Base-by-base conservation (phyloP, 2,888 invertebrate species). In the Psococerastis gibbosa region DNA sequence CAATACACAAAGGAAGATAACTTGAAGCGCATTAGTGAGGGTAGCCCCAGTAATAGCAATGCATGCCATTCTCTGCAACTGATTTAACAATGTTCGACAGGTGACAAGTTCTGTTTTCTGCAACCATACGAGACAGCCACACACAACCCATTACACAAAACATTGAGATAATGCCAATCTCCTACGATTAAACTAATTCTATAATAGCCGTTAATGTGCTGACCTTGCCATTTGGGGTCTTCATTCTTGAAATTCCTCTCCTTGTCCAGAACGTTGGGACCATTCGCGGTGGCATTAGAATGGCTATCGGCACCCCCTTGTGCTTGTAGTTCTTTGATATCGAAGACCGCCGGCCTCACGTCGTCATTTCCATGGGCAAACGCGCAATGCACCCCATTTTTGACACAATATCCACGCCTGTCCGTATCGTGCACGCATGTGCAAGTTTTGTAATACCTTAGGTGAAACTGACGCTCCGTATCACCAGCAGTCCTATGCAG, bases 361-460 rank as follows among this genome's bases (percentile, higher is more conserved):
- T 98, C 97, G 56, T 85, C 83, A 52, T 84, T 82, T 22, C 95
- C 95, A 61, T 98, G 98, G 3, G 97, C 97, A 65, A 97, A 98
- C 15, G 97, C 97, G 66, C 98, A 98, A 62, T 98, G 97, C 32
- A 91, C 80, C 23, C 97, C 97, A 69, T 98, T 98, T 68, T 97
- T 97, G 1, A 88, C 89, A 64, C 98, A 98, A 60, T 83, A 80
- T 27, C 97, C 97, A 49, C 94, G 77, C 27, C 83, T 73, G 61
- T 98, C 97, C 16, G 97, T 97, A 57, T 97, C 94, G 64, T 97
- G 94, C n/a, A 97, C 95, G 64, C 98, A 98, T 78, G 94, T 92
- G 57, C 95, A 95, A 22, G 97, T 97, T 66, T 98, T 98, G 68
- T 95, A 98, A 65, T 98, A 97, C 51, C 97, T 77, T 53, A 97